These are phyloP conservation scores for Daphoenositta chrysoptera DNA, from an alignment of 2,113 vertebrate species.

Conservation along the genomic window DNA sequence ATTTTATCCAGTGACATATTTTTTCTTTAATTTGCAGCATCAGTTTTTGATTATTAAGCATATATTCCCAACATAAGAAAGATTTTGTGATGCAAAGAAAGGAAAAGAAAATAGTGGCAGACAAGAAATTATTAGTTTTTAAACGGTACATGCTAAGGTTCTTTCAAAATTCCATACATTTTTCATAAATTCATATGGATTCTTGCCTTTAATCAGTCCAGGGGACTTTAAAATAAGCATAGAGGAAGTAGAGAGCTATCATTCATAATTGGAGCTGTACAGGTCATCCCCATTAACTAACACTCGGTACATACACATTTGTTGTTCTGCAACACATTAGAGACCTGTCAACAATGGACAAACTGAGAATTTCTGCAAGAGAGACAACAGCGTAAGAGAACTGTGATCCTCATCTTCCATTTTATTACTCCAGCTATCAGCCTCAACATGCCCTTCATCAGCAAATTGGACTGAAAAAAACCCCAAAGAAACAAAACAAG, in stretches of 20 bases:
- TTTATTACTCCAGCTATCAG: neutral
- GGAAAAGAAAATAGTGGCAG: constrained; percentile 29
- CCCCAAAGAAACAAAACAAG: neutral
- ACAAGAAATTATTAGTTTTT: constrained; percentile 59
- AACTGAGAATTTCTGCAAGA: neutral
- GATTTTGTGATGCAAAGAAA: neutral
- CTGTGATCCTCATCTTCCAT: neutral
- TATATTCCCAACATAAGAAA: constrained; percentile 53
- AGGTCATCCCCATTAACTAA: neutral
- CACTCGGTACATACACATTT: neutral
- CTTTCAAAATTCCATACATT: constrained; percentile 69
- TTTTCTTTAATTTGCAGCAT: constrained; percentile 72
- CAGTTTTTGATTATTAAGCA: constrained; percentile 71
- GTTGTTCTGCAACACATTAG: neutral
- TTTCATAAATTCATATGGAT: constrained; percentile 57
- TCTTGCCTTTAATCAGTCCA: constrained; percentile 66
- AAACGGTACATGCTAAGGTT: constrained; percentile 55
- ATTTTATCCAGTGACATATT: constrained; percentile 70
- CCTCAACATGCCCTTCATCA: neutral
- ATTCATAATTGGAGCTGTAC: constrained; percentile 40
- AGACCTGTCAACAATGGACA: neutral
- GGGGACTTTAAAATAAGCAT: constrained; percentile 65
- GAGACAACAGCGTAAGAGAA: neutral
- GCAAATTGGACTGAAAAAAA: neutral
- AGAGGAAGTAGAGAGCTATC: constrained; percentile 55